Evolutionary conservation across 2,888 invertebrate species (phyloP).

Genomic region (Nymphalis polychloros): DNA sequence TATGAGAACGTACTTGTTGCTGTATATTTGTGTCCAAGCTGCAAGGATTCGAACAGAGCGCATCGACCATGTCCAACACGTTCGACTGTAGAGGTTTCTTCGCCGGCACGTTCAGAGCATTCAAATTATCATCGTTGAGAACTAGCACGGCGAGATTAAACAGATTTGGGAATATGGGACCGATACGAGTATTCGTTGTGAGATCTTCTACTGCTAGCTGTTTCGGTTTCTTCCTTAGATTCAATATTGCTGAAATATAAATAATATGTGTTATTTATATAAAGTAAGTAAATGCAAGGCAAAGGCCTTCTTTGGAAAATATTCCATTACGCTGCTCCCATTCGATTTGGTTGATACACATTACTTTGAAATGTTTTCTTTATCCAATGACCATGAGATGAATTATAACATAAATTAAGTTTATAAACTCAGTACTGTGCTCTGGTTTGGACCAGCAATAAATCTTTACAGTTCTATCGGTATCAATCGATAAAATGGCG

Average conservation of each 20-base stretch:
- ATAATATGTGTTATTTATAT: not conserved
- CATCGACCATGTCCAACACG: slow-evolving; percentile 80
- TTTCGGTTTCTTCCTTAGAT: slow-evolving; percentile 75
- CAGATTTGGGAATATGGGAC: slow-evolving; percentile 83
- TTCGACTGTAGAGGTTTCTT: slow-evolving; percentile 74
- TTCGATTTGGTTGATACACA: no score
- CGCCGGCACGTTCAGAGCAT: slow-evolving; percentile 72
- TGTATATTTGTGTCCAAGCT: slow-evolving; percentile 80
- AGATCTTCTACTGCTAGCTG: slow-evolving; percentile 80
- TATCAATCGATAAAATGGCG: no score
- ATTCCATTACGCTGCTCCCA: no score
- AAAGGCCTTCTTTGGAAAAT: no score
- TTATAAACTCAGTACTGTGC: no score
- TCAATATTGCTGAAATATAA: slow-evolving; percentile 70
- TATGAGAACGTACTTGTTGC: slow-evolving; percentile 69
- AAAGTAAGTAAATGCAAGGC: no score
- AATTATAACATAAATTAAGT: no score
- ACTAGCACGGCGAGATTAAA: slow-evolving; percentile 82
- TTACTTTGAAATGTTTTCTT: no score
- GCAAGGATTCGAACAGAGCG: slow-evolving; percentile 81
- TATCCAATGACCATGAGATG: no score
- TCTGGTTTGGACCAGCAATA: no score
- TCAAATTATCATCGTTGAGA: slow-evolving; percentile 80
- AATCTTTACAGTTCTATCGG: no score
- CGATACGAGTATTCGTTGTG: slow-evolving; percentile 80